These are phyloP conservation scores for Lathronympha strigana DNA, from an alignment of 2,888 invertebrate genomes.

Conservation along the genomic window DNA sequence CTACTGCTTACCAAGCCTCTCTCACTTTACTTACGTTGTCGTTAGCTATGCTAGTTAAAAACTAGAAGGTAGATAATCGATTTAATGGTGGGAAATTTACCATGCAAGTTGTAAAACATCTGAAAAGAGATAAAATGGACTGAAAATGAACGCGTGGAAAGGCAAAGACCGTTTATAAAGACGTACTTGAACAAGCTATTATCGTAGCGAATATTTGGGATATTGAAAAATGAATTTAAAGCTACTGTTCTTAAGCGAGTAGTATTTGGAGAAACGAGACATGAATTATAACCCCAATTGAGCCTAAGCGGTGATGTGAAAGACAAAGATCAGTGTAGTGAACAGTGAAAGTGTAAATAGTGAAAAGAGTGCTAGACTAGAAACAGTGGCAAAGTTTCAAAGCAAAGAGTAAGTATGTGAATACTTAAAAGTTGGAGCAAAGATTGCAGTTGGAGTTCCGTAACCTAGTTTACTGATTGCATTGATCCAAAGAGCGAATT, in stretches of 20 bases:
- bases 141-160: not conserved
- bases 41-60: constrained; percentile 3
- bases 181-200: too few relatives aligned
- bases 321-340: constrained; percentile 11
- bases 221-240: not conserved
- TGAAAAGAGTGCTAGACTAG: constrained; percentile 18
- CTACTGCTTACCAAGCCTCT: constrained; percentile 31
- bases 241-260: not conserved
- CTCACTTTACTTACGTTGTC: constrained; percentile 29
- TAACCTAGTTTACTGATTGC: constrained; percentile 33
- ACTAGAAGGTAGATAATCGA: not conserved
- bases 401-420: too few relatives aligned
- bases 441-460: constrained; percentile 22
- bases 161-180: too few relatives aligned
- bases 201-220: not conserved
- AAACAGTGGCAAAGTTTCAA: not conserved
- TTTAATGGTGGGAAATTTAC: too few relatives aligned
- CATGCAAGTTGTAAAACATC: not conserved
- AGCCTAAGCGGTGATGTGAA: constrained; percentile 14
- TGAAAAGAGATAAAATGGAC: not conserved
- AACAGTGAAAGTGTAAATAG: constrained; percentile 29
- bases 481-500: constrained; percentile 29
- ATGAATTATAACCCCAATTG: not conserved
- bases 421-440: constrained; percentile 29
- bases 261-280: not conserved